phyloP scores from a whole-genome alignment of 2,888 invertebrate species.

The Lissocephala sabroskyi region DNA sequence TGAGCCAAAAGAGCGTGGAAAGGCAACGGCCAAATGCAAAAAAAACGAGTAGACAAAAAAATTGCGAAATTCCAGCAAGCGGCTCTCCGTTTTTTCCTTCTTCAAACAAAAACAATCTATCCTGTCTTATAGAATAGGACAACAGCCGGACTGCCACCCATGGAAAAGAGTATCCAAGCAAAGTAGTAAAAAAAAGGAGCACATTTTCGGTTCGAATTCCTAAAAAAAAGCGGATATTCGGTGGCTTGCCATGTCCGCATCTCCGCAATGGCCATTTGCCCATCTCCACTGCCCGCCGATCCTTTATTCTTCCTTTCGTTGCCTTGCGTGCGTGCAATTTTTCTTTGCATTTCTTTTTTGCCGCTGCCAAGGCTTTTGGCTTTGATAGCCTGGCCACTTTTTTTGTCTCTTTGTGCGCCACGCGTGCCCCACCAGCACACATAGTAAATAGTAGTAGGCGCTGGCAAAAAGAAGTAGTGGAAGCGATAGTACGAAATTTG shows the following conservation, averaged over 20 bases:
- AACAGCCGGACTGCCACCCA: no score
- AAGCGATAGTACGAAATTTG: conserved; percentile 35
- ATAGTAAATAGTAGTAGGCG: conserved; percentile 36
- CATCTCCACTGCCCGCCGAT: conserved; percentile 1
- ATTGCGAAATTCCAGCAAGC: conserved; percentile 53
- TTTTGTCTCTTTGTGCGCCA: neutral
- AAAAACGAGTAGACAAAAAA: conserved; percentile 18
- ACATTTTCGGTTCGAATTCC: no score
- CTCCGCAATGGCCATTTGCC: conserved; percentile 1
- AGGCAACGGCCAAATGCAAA: conserved; percentile 13
- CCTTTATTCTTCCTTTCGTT: conserved; percentile 33
- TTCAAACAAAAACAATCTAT: no score
- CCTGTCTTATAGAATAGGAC: no score
- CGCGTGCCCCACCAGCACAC: neutral
- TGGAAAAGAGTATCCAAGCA: no score
- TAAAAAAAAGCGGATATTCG: no score
- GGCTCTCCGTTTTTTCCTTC: conserved; percentile 47
- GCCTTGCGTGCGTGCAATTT: conserved; percentile 4
- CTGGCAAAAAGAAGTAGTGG: conserved; percentile 32
- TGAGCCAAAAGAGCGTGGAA: conserved; percentile 20
- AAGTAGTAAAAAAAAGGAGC: no score
- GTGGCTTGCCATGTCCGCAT: neutral
- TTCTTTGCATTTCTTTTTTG: neutral
- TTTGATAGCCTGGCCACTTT: conserved; percentile 32
- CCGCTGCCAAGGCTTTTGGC: conserved; percentile 24